phyloP scores from a whole-genome alignment of 2,888 invertebrate species.

The Meloe dianella region DNA sequence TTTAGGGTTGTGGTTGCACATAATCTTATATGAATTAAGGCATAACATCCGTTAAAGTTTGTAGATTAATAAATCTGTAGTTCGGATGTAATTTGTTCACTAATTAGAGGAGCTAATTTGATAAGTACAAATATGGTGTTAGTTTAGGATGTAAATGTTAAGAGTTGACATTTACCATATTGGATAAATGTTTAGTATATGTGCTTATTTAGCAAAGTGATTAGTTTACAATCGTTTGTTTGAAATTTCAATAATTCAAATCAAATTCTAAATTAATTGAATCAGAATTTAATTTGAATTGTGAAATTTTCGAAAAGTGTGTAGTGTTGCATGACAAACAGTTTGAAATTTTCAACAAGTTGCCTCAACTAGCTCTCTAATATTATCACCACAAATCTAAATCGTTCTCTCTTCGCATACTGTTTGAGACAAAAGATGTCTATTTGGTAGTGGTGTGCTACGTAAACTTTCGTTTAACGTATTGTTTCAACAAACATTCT shows the following conservation, averaged over 20 bases:
- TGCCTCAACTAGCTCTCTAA: neutral
- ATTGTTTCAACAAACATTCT: neutral
- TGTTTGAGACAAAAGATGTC: neutral
- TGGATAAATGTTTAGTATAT: neutral
- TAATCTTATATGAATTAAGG: slow-evolving; percentile 46
- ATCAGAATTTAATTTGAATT: neutral
- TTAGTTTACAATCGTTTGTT: too few relatives aligned
- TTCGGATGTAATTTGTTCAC: slow-evolving; percentile 53
- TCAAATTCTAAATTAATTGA: neutral
- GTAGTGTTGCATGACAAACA: neutral
- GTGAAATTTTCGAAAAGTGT: neutral
- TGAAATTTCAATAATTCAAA: neutral
- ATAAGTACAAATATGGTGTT: slow-evolving; percentile 50
- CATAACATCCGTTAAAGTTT: slow-evolving; percentile 43
- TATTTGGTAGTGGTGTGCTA: neutral
- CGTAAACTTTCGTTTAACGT: neutral
- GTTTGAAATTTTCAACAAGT: neutral
- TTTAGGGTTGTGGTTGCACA: slow-evolving; percentile 31
- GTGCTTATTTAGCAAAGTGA: neutral
- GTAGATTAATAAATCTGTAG: slow-evolving; percentile 50
- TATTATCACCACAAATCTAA: neutral
- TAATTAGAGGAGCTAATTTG: slow-evolving; percentile 54
- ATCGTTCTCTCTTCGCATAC: neutral
- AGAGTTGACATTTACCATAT: neutral
- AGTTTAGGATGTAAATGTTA: slow-evolving; percentile 46